Percentiles rank a stretch among this genome's conserved stretches.
Evolutionary conservation across 2,113 vertebrate genomes (phyloP).

Genomic region (Bubo bubo): DNA sequence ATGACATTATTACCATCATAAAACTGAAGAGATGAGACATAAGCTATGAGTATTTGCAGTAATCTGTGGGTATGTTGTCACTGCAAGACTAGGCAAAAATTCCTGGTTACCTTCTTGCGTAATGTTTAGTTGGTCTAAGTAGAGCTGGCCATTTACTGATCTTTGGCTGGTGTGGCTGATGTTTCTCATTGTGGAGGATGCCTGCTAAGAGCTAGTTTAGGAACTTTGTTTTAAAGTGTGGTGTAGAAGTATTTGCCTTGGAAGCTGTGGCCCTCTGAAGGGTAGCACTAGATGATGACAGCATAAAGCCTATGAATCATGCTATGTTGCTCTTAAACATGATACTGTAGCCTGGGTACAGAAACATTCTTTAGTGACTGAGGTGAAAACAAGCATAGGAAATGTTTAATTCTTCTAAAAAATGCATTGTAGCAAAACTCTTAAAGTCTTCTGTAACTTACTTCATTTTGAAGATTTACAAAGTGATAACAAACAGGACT

Average conservation of each 20-base stretch:
- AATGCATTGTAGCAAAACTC: neutral
- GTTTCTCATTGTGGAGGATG: neutral
- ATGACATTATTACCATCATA: neutral
- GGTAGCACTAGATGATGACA: neutral
- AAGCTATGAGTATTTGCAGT: neutral
- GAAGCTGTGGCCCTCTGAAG: neutral
- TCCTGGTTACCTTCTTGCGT: neutral
- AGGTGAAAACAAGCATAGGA: neutral
- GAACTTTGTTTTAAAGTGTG: neutral
- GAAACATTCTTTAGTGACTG: neutral
- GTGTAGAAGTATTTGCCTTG: neutral
- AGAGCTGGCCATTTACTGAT: neutral
- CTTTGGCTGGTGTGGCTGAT: neutral
- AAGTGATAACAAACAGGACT: neutral
- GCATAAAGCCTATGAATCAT: neutral
- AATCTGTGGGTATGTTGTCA: neutral
- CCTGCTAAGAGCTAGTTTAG: neutral
- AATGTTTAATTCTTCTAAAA: neutral
- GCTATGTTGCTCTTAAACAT: neutral
- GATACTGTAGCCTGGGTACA: fast-evolving
- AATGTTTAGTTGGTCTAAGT: neutral
- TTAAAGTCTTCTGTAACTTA: neutral
- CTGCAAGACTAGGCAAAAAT: neutral
- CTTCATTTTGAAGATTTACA: neutral
- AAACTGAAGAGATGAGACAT: neutral